Evolutionary conservation across 2,888 invertebrate genomes (phyloP).

Genomic region (Campoplex nolae): DNA sequence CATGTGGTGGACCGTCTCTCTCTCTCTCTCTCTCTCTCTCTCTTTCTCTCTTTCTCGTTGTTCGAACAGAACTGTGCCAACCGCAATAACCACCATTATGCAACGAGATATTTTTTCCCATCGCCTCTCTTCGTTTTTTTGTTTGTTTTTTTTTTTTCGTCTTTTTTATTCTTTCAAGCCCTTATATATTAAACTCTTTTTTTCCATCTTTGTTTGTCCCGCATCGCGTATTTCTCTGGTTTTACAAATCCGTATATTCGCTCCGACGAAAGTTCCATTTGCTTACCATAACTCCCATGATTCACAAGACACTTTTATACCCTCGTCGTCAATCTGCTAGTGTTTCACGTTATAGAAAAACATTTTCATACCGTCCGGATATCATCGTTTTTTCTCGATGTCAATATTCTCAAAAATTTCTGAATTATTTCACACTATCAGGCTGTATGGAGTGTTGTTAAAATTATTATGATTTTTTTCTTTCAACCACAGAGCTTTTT

Average conservation of each 20-base stretch:
- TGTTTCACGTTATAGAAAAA: slow-evolving; percentile 6
- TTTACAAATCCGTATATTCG: slow-evolving; percentile 13
- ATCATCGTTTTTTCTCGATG: not conserved
- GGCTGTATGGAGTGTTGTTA: not conserved
- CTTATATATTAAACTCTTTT: slow-evolving; percentile 30
- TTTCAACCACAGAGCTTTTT: no score
- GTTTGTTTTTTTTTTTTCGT: not conserved
- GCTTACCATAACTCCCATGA: not conserved
- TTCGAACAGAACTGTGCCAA: slow-evolving; percentile 76
- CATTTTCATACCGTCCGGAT: not conserved
- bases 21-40: not conserved
- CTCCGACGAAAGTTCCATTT: slow-evolving; percentile 10
- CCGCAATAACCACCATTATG: slow-evolving; percentile 76
- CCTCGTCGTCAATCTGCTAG: not conserved
- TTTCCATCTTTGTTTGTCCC: slow-evolving; percentile 20
- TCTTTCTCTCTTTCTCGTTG: slow-evolving; percentile 33
- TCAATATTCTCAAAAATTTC: not conserved
- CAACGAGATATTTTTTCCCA: slow-evolving; percentile 70
- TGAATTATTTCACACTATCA: not conserved
- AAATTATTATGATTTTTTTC: not conserved
- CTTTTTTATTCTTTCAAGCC: slow-evolving; percentile 42
- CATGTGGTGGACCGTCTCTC: slow-evolving; percentile 31
- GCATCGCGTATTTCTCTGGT: slow-evolving; percentile 13
- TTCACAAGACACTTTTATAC: slow-evolving; percentile 22
- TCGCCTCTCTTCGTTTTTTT: not conserved